These are phyloP conservation scores for Eulemur rufifrons DNA, from an alignment of 2,113 vertebrate genomes.

Conservation along the genomic window DNA sequence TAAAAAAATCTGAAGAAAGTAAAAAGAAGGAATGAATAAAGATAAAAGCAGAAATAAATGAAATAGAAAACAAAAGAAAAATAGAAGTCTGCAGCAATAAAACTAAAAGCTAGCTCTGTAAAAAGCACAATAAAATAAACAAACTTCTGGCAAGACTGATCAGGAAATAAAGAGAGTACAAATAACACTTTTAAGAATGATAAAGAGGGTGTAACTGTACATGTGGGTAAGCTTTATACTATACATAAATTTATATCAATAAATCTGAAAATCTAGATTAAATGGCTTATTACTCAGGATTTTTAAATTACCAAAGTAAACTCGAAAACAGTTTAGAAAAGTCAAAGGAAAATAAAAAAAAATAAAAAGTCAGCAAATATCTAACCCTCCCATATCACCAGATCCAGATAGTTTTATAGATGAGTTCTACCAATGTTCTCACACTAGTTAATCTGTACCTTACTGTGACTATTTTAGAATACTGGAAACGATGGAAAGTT, in stretches of 20 bases:
- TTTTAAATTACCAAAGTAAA: constrained; percentile 14
- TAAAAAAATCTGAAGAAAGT: background rate
- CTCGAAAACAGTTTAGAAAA: background rate
- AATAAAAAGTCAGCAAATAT: background rate
- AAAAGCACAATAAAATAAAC: constrained; percentile 34
- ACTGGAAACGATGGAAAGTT: background rate
- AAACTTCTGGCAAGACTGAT: background rate
- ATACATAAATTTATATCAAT: background rate
- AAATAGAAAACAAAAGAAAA: constrained; percentile 45
- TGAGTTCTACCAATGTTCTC: background rate
- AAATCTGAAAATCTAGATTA: background rate
- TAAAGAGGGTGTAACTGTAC: background rate
- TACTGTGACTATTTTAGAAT: background rate
- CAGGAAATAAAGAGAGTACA: background rate
- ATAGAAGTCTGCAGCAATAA: background rate
- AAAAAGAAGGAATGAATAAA: constrained; percentile 32
- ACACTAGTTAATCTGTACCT: background rate
- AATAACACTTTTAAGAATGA: background rate
- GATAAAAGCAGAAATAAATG: constrained; percentile 33
- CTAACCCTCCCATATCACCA: background rate
- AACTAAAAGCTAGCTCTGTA: constrained; percentile 7
- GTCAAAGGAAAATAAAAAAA: background rate
- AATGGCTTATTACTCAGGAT: background rate
- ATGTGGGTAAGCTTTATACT: background rate
- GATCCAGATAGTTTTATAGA: background rate